Evolutionary conservation across 2,797 vertebrate species (phyloP), one percentile per base, ranked within the genome.

Genomic region (Hipposideros larvatus): DNA sequence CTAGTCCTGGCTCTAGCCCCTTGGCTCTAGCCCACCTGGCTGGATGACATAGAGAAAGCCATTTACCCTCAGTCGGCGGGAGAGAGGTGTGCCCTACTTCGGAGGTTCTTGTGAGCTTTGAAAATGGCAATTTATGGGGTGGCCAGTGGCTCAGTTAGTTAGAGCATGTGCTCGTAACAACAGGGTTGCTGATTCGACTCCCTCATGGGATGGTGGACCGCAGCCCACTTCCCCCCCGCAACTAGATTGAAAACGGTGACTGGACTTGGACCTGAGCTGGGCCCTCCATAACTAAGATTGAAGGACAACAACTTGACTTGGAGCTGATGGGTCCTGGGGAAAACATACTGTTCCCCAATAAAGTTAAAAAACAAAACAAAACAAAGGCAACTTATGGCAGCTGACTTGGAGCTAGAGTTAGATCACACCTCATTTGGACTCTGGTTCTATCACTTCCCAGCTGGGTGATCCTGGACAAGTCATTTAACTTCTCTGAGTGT

Each of bases 401-500:
- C 26, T 37, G 21, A 22, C 37, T 28, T 31, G 37, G 77, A 90
- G 61, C 53, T 34, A 37, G 34, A 78, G 70, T 93, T 14, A 28
- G 6, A 41, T 28, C 14, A 53, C n/a, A 83, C 21, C 24, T 91
- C 70, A 80, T 26, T 14, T 71, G 51, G 70, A 90, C 34, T 55
- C 57, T 90, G 51, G 63, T 28, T 88, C 51, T 65, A 31, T 28
- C 46, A 43, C 41, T 79, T 87, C 34, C n/a, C 14, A 65, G 48
- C 18, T 7, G 13, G 66, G 21, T 61, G 66, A 71, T 41, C 53
- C 46, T 75, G 46, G 43, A 43, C 28, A 65, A 86, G 83, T 71
- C 46, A 79, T 26, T 48, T 87, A 78, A 53, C 41, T 77, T 75
- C 53, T 79, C 66, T 86, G 59, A 80, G 66, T 63, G 74, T 51